Percentiles rank a stretch among this genome's conserved stretches.
Evolutionary conservation across 2,113 vertebrate species (phyloP).

Genomic region (Chauna torquata): DNA sequence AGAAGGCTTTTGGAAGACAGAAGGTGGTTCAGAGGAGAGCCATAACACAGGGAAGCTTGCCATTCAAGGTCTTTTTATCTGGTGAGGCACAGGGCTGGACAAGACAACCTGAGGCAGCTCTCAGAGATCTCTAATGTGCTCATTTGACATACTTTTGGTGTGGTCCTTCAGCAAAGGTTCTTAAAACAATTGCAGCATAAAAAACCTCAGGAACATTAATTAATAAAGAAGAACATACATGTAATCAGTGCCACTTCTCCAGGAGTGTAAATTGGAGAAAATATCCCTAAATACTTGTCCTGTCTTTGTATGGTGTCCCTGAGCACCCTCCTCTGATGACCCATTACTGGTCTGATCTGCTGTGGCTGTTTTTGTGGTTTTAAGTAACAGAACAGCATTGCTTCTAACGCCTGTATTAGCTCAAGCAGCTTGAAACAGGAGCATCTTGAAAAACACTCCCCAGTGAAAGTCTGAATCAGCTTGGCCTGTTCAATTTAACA

Average conservation of each 20-base stretch:
- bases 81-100: neutral
- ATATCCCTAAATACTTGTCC: neutral
- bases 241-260: neutral
- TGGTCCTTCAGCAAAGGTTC: neutral
- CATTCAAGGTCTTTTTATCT: neutral
- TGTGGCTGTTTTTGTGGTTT: neutral
- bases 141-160: neutral
- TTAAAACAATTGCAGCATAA: neutral
- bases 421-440: neutral
- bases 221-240: neutral
- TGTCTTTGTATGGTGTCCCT: neutral
- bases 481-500: neutral
- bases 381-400: neutral
- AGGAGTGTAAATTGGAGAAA: neutral
- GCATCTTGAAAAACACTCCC: neutral
- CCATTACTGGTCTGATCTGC: neutral
- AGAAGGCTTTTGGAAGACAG: neutral
- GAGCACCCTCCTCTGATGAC: neutral
- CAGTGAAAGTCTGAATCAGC: neutral
- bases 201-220: neutral
- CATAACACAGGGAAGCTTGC: rapidly evolving
- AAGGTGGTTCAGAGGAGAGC: neutral
- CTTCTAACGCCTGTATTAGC: neutral
- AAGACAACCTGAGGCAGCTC: neutral
- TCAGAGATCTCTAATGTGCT: neutral